Evolutionary conservation across 2,113 vertebrate genomes (phyloP).

Genomic region (Myiagra hebetior): DNA sequence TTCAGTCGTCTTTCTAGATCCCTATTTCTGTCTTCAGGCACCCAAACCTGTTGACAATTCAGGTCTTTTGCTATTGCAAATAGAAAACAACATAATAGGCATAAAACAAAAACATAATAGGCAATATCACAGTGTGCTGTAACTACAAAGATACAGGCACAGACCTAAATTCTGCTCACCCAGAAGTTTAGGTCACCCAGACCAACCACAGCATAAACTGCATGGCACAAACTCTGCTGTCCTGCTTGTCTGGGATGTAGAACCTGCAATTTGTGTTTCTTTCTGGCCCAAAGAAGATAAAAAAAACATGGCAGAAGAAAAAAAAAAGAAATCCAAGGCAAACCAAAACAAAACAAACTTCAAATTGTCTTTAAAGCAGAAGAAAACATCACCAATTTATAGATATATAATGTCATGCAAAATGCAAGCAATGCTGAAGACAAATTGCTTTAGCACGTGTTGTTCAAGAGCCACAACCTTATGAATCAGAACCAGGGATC

Average conservation of each 20-base stretch:
- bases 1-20: neutral
- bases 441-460: neutral
- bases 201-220: neutral
- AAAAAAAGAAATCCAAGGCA: neutral
- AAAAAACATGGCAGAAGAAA: accelerated
- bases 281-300: neutral
- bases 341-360: neutral
- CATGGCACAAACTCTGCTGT: neutral
- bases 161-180: neutral
- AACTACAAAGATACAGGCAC: neutral
- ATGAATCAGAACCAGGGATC: neutral
- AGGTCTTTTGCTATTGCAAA: neutral
- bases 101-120: neutral
- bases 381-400: neutral
- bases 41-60: neutral
- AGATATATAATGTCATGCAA: neutral
- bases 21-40: neutral
- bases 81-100: neutral
- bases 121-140: neutral
- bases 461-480: neutral
- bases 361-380: neutral
- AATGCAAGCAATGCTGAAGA: neutral
- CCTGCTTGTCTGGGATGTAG: neutral
- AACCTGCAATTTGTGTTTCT: neutral
- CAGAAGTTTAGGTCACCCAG: neutral